These are phyloP conservation scores for Ceratina australensis DNA, from an alignment of 1,140 invertebrate species.

Conservation along the genomic window DNA sequence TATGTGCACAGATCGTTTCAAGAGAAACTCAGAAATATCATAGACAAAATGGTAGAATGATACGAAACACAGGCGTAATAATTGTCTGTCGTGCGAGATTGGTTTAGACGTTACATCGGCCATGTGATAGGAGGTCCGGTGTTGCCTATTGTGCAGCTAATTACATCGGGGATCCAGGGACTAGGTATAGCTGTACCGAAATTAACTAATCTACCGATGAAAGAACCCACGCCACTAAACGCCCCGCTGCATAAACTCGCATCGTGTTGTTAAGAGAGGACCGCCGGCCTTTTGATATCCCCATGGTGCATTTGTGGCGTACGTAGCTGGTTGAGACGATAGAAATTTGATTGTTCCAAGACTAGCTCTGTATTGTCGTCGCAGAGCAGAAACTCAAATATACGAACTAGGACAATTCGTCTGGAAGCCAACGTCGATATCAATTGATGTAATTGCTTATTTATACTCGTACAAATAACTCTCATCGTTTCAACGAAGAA, in stretches of 20 bases:
- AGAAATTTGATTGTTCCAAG: conserved; percentile 35
- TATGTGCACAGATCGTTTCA: background rate
- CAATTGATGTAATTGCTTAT: background rate
- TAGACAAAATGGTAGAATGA: background rate
- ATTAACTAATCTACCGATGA: conserved; percentile 72
- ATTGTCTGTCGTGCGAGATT: conserved; percentile 68
- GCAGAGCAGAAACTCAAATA: background rate
- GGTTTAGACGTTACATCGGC: conserved; percentile 65
- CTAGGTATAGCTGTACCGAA: conserved; percentile 58
- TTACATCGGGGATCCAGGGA: conserved; percentile 70
- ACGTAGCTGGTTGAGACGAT: conserved; percentile 19
- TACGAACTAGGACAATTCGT: background rate
- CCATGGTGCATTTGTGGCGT: background rate
- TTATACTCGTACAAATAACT: background rate
- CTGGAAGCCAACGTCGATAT: background rate
- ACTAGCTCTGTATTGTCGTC: background rate
- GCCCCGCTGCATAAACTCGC: conserved; percentile 46
- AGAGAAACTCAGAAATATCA: no score
- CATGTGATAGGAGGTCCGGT: conserved; percentile 63
- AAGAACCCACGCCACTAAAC: conserved; percentile 64
- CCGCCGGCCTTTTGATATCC: conserved; percentile 24
- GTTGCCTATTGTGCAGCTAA: conserved; percentile 74
- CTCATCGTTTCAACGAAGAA: background rate
- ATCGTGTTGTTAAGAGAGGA: conserved; percentile 10
- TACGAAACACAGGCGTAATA: conserved; percentile 66